Evolutionary conservation across 2,888 invertebrate genomes (phyloP).

Genomic region (Amphipoea lucens): DNA sequence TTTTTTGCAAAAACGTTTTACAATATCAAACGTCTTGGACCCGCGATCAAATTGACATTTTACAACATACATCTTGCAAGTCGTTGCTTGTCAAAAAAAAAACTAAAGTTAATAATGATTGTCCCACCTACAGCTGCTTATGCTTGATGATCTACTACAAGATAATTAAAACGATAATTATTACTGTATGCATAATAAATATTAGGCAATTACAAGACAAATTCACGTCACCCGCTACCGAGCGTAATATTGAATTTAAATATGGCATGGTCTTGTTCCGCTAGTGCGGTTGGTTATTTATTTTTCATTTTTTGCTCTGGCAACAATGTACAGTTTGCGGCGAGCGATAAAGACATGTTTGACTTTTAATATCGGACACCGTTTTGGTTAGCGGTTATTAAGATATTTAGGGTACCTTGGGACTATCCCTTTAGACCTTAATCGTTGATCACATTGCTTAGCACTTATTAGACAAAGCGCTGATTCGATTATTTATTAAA

Average conservation of each 20-base stretch:
- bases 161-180: conserved; percentile 66
- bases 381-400: conserved; percentile 65
- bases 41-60: conserved; percentile 27
- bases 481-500: not conserved
- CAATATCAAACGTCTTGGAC: not conserved
- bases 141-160: conserved; percentile 44
- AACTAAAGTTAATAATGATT: not conserved
- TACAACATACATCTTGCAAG: conserved; percentile 5
- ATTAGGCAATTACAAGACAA: conserved; percentile 67
- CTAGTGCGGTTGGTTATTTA: conserved; percentile 63
- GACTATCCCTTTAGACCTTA: not conserved
- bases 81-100: conserved; percentile 3
- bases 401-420: conserved; percentile 47
- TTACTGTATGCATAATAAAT: conserved; percentile 69
- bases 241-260: conserved; percentile 59
- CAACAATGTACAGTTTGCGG: conserved; percentile 73
- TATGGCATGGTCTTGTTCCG: conserved; percentile 51
- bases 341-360: conserved; percentile 71
- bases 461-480: not conserved
- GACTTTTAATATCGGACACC: conserved; percentile 64
- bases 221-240: conserved; percentile 53
- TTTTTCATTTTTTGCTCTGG: conserved; percentile 69
- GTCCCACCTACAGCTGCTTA: conserved; percentile 53
- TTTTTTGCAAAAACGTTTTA: not conserved
- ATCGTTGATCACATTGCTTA: not conserved